Base-by-base conservation (phyloP, 2,113 vertebrate genomes). In the Macquaria ambigua region DNA sequence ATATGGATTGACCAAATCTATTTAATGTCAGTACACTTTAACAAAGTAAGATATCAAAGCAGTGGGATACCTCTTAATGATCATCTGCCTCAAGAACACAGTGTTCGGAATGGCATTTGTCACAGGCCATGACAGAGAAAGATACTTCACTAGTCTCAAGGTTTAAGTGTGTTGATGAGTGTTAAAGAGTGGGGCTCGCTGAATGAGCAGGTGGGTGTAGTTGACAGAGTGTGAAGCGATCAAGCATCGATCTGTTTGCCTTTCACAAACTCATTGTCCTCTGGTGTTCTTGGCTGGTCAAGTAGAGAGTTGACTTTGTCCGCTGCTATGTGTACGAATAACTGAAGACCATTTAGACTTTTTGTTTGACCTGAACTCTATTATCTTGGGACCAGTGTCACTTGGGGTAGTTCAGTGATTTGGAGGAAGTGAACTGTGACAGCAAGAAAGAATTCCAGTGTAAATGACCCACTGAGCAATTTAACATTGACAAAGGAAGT, bases 1-100 rank as follows among this genome's bases (percentile, higher is more conserved):
- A 92, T 82, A 88, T 78, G 74, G 89, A 92, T 86, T 25, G 75
- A 81, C 52, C 72, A 84, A 88, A 92, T 93, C 91, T 92, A 89
- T 92, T 94, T 84, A 66, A 87, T 85, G 90, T 86, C 90, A 87
- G 84, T 70, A 71, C 73, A 87, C 81, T 74, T 89, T 85, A 81
- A 81, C 83, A 85, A 52, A 92, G 79, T 64, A 70, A 86, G 75
- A 85, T 72, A 84, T 90, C 81, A 89, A 67, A 71, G 48, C 79
- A 41, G 62, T 8, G 12, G 39, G 81, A 31, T 58, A 23, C n/a
- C 34, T 41, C 52, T n/a, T 59, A 68, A 74, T 73, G 74, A 63
- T 28, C 6, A 62, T 59, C 48, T 39, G 50, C 58, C 39, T 58
- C 18, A 37, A 69, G 71, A 80, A 72, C 68, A 82, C 20, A 1